phyloP scores from a whole-genome alignment of 1,140 invertebrate species.

The Nebria ingens region DNA sequence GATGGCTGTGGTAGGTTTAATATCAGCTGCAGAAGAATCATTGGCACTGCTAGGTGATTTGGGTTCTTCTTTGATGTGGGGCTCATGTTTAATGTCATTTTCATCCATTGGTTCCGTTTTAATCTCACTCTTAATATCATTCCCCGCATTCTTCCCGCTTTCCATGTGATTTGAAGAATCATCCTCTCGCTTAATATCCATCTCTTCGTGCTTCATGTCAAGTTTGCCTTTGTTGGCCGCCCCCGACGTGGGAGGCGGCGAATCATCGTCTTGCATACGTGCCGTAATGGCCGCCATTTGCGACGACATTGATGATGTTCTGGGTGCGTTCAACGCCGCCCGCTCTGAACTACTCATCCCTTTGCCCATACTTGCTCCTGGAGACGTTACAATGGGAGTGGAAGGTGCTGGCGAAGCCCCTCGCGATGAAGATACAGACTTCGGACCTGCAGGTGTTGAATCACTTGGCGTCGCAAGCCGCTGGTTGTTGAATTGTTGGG shows the following conservation, averaged over 20 bases:
- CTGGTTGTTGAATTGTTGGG: constrained; percentile 18
- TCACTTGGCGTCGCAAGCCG: constrained; percentile 28
- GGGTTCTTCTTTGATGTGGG: constrained; percentile 49
- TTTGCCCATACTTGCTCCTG: constrained; percentile 22
- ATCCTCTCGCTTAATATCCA: constrained; percentile 36
- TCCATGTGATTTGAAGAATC: constrained; percentile 37
- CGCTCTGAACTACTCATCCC: constrained; percentile 29
- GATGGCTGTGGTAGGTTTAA: constrained; percentile 26
- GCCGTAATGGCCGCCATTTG: constrained; percentile 62
- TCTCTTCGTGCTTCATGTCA: constrained; percentile 53
- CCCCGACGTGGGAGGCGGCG: constrained; percentile 48
- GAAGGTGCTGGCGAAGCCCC: constrained; percentile 43
- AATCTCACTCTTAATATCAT: constrained; percentile 60
- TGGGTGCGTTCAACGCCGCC: constrained; percentile 37
- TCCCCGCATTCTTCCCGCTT: constrained; percentile 55
- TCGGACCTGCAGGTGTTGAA: constrained; percentile 26
- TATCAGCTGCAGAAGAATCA: constrained; percentile 25
- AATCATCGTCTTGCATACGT: constrained; percentile 52
- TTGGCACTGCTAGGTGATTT: constrained; percentile 42
- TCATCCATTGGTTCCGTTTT: constrained; percentile 56
- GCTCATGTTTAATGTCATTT: constrained; percentile 32
- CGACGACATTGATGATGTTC: constrained; percentile 47
- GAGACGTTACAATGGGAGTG: constrained; percentile 39
- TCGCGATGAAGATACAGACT: constrained; percentile 37
- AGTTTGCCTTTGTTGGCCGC: constrained; percentile 46